A percentile compares a stretch with the other conserved stretches of the same genome.
Evolutionary conservation across 2,888 invertebrate species (phyloP).

Genomic region (Nysson spinosus): DNA sequence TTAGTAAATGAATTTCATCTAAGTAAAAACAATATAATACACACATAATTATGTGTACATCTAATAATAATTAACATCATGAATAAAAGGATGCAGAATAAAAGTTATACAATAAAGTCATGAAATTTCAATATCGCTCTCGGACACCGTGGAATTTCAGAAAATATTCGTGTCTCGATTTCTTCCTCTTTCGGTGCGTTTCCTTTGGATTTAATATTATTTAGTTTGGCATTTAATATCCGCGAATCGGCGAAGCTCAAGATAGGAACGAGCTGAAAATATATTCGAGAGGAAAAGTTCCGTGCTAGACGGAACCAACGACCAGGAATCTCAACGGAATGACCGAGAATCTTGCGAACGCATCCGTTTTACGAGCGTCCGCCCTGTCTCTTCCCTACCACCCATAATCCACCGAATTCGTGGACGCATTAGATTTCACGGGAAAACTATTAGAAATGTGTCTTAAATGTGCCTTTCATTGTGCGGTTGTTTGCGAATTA

Average conservation of each 20-base stretch:
- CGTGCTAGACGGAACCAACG: constrained; percentile 4
- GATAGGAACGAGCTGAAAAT: not conserved
- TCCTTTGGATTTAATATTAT: constrained; percentile 11
- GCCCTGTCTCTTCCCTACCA: no score
- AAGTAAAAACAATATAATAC: no score
- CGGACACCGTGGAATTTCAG: not conserved
- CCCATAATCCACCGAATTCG: no score
- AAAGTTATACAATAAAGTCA: no score
- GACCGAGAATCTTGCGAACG: constrained; percentile 9
- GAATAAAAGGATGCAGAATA: no score
- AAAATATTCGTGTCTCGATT: not conserved
- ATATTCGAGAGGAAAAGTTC: constrained; percentile 5
- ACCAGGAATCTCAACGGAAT: constrained; percentile 20
- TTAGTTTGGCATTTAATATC: constrained; percentile 33
- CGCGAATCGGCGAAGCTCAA: constrained; percentile 11
- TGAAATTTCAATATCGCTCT: not conserved
- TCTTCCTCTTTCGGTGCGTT: not conserved
- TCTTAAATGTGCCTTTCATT: no score
- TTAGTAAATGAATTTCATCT: no score
- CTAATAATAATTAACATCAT: no score
- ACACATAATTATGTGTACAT: no score
- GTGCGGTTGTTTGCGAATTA: no score
- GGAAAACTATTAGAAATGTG: no score
- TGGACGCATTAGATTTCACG: no score
- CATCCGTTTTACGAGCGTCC: constrained; percentile 25